phyloP scores from a whole-genome alignment of 1,140 invertebrate species.

The Pararge aegeria region DNA sequence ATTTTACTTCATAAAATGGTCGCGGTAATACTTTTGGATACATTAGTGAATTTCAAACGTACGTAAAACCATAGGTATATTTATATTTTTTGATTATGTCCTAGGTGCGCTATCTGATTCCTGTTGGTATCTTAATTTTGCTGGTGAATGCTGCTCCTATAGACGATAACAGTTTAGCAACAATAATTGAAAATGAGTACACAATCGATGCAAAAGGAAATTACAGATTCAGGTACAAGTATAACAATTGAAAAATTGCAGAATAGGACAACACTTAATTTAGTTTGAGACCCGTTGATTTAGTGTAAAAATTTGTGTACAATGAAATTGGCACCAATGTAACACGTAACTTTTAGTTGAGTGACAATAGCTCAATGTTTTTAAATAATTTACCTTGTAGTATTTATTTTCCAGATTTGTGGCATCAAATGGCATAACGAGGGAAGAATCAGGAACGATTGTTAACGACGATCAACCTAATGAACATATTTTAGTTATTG shows the following conservation, averaged over 20 bases:
- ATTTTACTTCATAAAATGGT: neutral
- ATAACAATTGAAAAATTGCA: neutral
- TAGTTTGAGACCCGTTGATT: too few species aligned
- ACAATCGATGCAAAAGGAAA: slow-evolving; percentile 36
- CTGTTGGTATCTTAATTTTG: slow-evolving; percentile 6
- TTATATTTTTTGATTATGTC: neutral
- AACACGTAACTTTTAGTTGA: too few species aligned
- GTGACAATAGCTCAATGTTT: too few species aligned
- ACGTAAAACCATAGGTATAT: neutral
- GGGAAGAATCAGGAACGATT: slow-evolving; percentile 37
- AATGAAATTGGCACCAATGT: too few species aligned
- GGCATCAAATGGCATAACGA: slow-evolving; percentile 38
- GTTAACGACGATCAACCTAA: slow-evolving; percentile 31
- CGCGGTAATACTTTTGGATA: neutral
- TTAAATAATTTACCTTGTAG: too few species aligned
- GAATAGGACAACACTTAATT: too few species aligned
- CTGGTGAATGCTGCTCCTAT: neutral
- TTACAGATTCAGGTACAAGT: slow-evolving; percentile 44
- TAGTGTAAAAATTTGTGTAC: too few species aligned
- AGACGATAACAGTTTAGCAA: slow-evolving; percentile 18
- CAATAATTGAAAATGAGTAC: slow-evolving; percentile 32
- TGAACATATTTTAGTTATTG: slow-evolving; percentile 33
- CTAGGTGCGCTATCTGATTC: slow-evolving; percentile 2
- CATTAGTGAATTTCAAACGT: too few species aligned
- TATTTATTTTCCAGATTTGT: slow-evolving; percentile 25